phyloP scores from a whole-genome alignment of 2,888 invertebrate genomes.

The Yponomeuta plumbellus region DNA sequence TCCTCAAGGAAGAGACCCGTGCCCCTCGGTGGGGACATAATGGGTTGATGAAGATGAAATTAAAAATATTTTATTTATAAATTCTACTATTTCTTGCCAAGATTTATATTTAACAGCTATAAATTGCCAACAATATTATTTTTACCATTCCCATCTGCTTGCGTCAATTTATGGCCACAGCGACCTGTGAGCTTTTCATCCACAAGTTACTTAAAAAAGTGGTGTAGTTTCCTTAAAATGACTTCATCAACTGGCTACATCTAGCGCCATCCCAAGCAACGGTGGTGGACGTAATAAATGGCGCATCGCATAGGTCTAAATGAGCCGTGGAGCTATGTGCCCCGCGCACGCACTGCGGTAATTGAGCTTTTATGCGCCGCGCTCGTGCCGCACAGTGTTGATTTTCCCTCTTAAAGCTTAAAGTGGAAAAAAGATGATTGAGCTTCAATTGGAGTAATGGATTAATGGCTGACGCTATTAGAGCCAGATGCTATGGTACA shows the following conservation, averaged over 20 bases:
- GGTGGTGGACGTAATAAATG: neutral
- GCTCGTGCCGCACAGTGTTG: neutral
- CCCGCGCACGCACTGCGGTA: neutral
- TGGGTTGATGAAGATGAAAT: no score
- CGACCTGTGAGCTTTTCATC: no score
- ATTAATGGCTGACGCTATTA: neutral
- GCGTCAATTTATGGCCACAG: no score
- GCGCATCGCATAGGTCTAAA: neutral
- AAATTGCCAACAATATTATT: no score
- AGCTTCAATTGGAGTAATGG: neutral
- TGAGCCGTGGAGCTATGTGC: neutral
- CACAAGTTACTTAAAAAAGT: neutral
- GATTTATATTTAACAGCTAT: no score
- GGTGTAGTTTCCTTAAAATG: neutral
- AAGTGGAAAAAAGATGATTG: neutral
- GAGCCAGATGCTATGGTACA: neutral
- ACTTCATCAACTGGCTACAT: neutral
- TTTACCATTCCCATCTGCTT: no score
- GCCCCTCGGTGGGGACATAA: no score
- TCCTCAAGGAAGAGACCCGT: no score
- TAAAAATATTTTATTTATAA: no score
- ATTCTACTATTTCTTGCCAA: no score
- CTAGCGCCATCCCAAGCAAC: neutral
- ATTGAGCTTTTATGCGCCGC: conserved; percentile 2
- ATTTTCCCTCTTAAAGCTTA: neutral